Conservation (phyloP, 1,140 invertebrate species). For the Akabosia matsudoensis region DNA sequence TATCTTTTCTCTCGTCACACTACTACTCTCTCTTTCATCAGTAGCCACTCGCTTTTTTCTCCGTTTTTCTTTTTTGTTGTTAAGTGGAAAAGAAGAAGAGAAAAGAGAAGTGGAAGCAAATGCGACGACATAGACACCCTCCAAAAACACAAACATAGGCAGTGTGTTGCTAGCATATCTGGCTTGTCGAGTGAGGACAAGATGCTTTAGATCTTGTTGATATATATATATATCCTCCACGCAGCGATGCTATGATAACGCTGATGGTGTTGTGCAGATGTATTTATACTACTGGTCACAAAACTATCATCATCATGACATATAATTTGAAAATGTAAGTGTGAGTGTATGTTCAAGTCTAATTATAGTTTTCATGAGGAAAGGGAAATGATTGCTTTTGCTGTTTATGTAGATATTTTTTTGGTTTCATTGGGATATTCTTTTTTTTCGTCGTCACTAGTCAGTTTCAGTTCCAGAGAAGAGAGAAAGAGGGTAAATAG, state of each 20-base stretch:
- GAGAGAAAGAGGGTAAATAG: not conserved
- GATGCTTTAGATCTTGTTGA: not conserved
- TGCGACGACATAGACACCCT: not conserved
- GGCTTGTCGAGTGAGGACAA: not conserved
- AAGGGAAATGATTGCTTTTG: not conserved
- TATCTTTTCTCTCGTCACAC: not conserved
- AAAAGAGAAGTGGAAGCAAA: not conserved
- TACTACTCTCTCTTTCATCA: not conserved
- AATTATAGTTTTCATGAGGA: not conserved
- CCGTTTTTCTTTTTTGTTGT: not conserved
- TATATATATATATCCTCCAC: not conserved
- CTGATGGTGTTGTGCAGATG: not conserved
- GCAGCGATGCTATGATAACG: not conserved
- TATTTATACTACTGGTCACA: not conserved
- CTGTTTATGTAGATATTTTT: not conserved
- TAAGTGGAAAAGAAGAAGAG: not conserved
- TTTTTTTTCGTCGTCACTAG: too few relatives aligned
- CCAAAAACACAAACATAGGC: not conserved
- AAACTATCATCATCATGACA: not conserved
- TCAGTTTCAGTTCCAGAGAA: not conserved
- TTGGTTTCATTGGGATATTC: not conserved
- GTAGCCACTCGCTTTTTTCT: not conserved
- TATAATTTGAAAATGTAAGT: not conserved
- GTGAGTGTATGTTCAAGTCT: too few relatives aligned
- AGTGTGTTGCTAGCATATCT: not conserved